Conservation (phyloP, 2,797 vertebrate species). For the Falco rusticolus region DNA sequence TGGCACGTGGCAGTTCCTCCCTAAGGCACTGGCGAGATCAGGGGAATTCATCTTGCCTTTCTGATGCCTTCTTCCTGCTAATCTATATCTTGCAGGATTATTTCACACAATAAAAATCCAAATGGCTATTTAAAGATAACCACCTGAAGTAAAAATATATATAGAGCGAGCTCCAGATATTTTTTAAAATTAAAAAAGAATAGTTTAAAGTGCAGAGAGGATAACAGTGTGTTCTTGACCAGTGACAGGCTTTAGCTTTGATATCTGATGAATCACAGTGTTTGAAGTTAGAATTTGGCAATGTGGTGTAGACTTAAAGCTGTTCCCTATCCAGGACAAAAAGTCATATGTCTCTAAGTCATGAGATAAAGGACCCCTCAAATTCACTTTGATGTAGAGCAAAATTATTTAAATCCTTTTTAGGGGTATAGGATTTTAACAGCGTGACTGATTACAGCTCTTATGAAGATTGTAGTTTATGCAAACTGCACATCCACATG, state of each 20-base stretch:
- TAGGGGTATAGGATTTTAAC: neutral
- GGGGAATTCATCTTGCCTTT: neutral
- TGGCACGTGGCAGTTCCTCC: neutral
- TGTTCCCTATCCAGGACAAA: neutral
- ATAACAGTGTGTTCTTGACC: neutral
- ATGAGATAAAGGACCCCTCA: neutral
- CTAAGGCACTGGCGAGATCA: fast-evolving
- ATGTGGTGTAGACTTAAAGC: neutral
- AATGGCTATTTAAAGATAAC: neutral
- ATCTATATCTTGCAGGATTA: neutral
- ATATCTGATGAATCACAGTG: neutral
- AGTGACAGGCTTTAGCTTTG: neutral
- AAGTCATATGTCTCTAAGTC: neutral
- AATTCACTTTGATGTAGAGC: neutral
- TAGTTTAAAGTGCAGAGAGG: neutral
- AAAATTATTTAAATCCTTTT: neutral
- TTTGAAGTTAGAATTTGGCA: neutral
- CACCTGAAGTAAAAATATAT: neutral
- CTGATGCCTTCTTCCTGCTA: neutral
- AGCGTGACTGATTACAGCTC: neutral
- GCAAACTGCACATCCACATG: neutral
- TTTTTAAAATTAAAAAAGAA: neutral
- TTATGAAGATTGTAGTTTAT: neutral
- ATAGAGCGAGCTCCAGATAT: neutral
- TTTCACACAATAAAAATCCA: neutral